A percentile compares a stretch with the other conserved stretches of the same genome.
Evolutionary conservation across 2,888 invertebrate species (phyloP).

Genomic region (Nomada fabriciana): DNA sequence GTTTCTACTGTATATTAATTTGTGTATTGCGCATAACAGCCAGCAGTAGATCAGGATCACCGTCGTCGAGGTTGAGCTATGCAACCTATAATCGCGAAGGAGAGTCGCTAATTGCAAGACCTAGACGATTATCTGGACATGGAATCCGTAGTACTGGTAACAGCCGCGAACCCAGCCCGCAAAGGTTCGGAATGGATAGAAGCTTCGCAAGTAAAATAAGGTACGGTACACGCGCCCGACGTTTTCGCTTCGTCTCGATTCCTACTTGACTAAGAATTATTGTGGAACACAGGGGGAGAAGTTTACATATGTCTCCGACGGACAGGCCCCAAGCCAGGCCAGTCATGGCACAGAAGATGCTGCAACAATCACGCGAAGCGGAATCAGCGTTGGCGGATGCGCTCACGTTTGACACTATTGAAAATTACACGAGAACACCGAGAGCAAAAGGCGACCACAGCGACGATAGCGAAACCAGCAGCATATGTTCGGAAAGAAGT

Average conservation of each 20-base stretch:
- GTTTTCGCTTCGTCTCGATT: not conserved
- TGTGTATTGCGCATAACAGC: constrained; percentile 86
- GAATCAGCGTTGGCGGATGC: constrained; percentile 93
- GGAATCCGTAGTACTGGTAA: constrained; percentile 82
- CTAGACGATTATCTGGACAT: constrained; percentile 88
- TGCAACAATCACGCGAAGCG: constrained; percentile 95
- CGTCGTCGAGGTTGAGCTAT: constrained; percentile 93
- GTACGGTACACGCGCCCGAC: constrained; percentile 53
- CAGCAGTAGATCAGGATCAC: constrained; percentile 96
- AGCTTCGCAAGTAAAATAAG: constrained; percentile 80
- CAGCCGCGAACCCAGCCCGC: constrained; percentile 85
- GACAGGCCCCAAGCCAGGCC: constrained; percentile 86
- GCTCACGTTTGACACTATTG: constrained; percentile 84
- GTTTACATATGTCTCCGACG: constrained; percentile 83
- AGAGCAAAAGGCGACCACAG: constrained; percentile 88
- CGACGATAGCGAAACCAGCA: constrained; percentile 97
- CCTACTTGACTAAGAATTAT: not conserved
- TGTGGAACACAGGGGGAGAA: constrained; percentile 74
- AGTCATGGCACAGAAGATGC: constrained; percentile 92
- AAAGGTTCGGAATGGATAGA: constrained; percentile 81
- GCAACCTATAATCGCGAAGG: constrained; percentile 87
- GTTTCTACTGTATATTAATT: not conserved
- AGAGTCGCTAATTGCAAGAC: constrained; percentile 85
- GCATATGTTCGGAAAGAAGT: constrained; percentile 96
- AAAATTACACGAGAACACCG: constrained; percentile 79